Base-by-base conservation (phyloP, 2,888 invertebrate species). In the Drosophila paranaensis region DNA sequence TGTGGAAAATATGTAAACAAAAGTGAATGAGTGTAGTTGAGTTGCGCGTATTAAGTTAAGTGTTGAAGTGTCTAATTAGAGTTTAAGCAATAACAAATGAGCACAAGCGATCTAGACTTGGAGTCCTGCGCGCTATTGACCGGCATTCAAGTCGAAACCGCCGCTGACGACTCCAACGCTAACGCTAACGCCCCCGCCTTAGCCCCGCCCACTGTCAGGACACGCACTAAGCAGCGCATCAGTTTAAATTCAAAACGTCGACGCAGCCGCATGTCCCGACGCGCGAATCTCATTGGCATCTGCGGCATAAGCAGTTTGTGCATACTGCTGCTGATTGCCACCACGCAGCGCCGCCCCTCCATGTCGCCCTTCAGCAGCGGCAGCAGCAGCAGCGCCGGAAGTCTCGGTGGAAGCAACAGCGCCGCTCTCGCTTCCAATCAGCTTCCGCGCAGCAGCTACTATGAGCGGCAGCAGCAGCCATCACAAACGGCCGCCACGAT, bases 321-420 rank as follows among this genome's bases (percentile, higher is more conserved):
- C 81, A 91, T 93, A 74, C 82, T 93, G 81, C 82, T 93, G 89
- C 89, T 93, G 75, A 93, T 93, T 73, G 93, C 93, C 81, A 93
- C 92, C 69, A 91, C 92, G 55, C 93, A 93, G 81, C 92, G 92
- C 81, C 91, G 92, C 54, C 91, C 92, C 42, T 70, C 91, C 54
- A 90, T 91, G 67, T 80, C 90, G 13, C 88, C 90, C 16, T 84
- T 91, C 58, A 82, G 81, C 72, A 25, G 60, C 60, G 25, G 67
- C 51, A 25, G 82, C 72, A 16, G 63, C 60, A 33, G 67, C 51
- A 30, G 68, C 61, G 77, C 81, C 69, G 68, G 79, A 60, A 79
- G 71, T 68, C 60, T 33, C 16, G 50, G 6, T 50, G 50, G 50
- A 50, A 50, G 56, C 65, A 79, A 54, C 54, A 43, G 67, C 54